These are phyloP conservation scores for Parapsyche elsis DNA, from an alignment of 1,140 invertebrate genomes.

Conservation along the genomic window DNA sequence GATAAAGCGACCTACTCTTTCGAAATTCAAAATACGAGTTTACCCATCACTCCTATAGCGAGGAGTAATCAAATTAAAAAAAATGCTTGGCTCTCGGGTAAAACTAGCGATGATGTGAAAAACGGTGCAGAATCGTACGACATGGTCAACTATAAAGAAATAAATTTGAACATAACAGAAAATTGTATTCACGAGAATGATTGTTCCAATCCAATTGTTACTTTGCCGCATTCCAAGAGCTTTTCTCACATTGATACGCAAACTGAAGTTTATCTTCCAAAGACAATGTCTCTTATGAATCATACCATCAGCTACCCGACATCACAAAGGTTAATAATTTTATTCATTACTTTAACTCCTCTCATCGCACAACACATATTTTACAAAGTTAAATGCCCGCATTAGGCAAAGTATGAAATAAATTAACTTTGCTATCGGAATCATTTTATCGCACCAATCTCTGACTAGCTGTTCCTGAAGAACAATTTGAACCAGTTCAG, in stretches of 20 bases:
- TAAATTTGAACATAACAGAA: constrained; percentile 6
- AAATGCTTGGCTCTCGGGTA: constrained; percentile 66
- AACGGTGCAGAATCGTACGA: neutral
- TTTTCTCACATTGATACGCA: constrained; percentile 11
- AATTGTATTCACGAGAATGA: neutral
- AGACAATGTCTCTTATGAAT: neutral
- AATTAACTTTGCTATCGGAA: neutral
- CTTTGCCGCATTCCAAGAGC: neutral
- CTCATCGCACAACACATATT: no score
- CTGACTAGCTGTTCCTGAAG: no score
- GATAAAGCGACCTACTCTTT: constrained; percentile 59
- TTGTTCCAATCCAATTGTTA: neutral
- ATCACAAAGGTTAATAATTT: neutral
- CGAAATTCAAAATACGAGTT: constrained; percentile 65
- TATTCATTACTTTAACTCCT: neutral
- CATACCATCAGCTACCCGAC: neutral
- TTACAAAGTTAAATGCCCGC: no score
- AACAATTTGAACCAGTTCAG: no score
- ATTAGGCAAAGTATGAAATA: neutral
- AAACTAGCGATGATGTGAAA: constrained; percentile 37
- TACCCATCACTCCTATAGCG: constrained; percentile 65
- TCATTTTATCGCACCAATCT: no score
- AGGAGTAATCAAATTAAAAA: constrained; percentile 65
- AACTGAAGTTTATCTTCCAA: neutral
- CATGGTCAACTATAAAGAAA: neutral